phyloP scores from a whole-genome alignment of 1,140 invertebrate genomes.

The Megalonaias nervosa region DNA sequence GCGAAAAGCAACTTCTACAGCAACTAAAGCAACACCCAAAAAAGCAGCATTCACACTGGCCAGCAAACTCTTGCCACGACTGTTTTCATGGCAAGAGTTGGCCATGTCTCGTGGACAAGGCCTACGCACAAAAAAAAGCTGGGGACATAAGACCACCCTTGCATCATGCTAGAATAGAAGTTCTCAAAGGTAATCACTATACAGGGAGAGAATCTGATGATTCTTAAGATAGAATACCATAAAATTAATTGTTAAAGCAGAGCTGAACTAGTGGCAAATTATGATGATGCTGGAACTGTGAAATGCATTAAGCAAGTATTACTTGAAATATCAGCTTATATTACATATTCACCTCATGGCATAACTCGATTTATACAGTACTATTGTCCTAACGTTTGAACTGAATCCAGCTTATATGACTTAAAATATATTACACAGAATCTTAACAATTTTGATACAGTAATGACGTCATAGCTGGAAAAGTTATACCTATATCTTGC shows the following conservation, averaged over 20 bases:
- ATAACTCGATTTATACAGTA: neutral
- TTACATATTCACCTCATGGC: neutral
- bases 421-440: too few species aligned
- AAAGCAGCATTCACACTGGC: constrained; percentile 8
- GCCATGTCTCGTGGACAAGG: constrained; percentile 16
- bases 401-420: too few species aligned
- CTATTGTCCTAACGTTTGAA: too few species aligned
- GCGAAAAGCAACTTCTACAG: constrained; percentile 6
- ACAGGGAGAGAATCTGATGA: neutral
- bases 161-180: neutral
- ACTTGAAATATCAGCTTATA: neutral
- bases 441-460: too few species aligned
- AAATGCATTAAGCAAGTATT: neutral
- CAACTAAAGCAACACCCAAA: neutral
- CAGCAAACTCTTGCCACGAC: neutral
- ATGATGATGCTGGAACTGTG: neutral
- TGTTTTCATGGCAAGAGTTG: constrained; percentile 13
- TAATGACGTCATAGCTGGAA: too few species aligned
- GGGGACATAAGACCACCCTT: constrained; percentile 12
- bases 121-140: constrained; percentile 7
- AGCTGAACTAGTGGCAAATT: neutral
- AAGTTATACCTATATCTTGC: too few species aligned
- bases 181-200: constrained; percentile 5
- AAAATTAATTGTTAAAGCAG: neutral
- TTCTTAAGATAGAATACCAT: neutral